Evolutionary conservation across 2,888 invertebrate genomes (phyloP).

Genomic region (Drosophila algonquin): DNA sequence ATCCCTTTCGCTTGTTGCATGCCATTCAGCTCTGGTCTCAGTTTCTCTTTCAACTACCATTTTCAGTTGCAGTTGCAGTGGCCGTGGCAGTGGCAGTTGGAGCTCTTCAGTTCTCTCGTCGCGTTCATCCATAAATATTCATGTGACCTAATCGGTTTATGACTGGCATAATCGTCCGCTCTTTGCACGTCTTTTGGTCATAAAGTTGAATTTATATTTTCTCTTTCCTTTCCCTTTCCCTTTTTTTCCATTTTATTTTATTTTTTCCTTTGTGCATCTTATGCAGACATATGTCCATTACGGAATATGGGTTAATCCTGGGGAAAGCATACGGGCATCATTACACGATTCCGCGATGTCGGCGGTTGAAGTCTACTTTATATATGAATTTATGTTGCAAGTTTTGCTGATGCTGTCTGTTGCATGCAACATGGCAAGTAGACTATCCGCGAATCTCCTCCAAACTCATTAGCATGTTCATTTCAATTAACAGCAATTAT

Average conservation of each 20-base stretch:
- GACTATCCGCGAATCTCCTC: slow-evolving; percentile 1
- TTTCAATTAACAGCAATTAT: slow-evolving; percentile 63
- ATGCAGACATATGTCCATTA: slow-evolving; percentile 36
- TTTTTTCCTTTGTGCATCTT: slow-evolving; percentile 13
- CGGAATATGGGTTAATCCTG: slow-evolving; percentile 28
- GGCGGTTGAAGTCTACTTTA: neutral
- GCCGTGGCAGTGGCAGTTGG: slow-evolving; percentile 7
- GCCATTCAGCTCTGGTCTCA: slow-evolving; percentile 24
- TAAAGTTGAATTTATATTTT: slow-evolving; percentile 43
- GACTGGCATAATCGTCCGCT: slow-evolving; percentile 56
- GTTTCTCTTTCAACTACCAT: slow-evolving; percentile 27
- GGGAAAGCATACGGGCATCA: neutral
- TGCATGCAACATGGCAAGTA: slow-evolving; percentile 1
- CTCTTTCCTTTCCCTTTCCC: neutral
- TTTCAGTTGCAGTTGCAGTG: neutral
- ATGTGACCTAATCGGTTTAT: slow-evolving; percentile 73
- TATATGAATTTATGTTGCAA: neutral
- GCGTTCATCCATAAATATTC: slow-evolving; percentile 67
- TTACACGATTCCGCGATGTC: neutral
- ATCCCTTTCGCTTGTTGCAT: slow-evolving; percentile 57
- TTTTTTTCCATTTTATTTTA: neutral
- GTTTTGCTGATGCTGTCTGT: slow-evolving; percentile 1
- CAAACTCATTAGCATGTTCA: slow-evolving; percentile 49
- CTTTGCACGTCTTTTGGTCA: slow-evolving; percentile 59
- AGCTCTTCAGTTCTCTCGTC: slow-evolving; percentile 6